Evolutionary conservation across 2,888 invertebrate genomes (phyloP), one percentile per base, ranked within the genome.

Genomic region (Zele albiditarsus): DNA sequence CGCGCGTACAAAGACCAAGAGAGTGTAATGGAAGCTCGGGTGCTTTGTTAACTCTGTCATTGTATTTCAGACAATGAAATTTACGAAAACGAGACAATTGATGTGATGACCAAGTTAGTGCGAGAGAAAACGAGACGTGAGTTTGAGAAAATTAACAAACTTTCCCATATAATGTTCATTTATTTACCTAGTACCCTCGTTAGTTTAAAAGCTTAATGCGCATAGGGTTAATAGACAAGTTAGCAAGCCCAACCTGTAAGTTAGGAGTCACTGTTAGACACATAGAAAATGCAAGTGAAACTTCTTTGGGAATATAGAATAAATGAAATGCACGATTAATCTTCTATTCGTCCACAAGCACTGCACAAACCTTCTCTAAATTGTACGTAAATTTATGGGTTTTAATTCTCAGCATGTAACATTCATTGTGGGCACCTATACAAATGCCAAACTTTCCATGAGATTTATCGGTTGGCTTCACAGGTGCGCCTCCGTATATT

Each of bases 21-120:
- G 14, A 8, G 53, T 69, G 38, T 46, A 57, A 69, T 58, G 58
- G 27, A 69, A 38, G 69, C 58, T 58, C 58, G n/a, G 27, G 8
- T 67, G 46, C 25, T 46, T 67, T 25, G 33, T 23, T 69, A 25
- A 38, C 27, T 33, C 20, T 25, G 38, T 58, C 62, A 70, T 62
- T 60, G 20, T 60, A 46, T 8, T 70, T 25, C 25, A 16, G 58
- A 71, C 74, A 75, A 66, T 62, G 31, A 70, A 75, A 71, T 71
- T 75, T 66, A 71, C 74, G 58, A 31, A 53, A 53, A 65, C 57
- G 58, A 23, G 20, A 23, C 66, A 25, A 20, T 66, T 70, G 38
- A 71, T 75, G 66, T 58, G 71, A 71, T 75, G 66, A 71, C n/a
- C 60, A 60, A 71, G 66, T 75, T 71, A 14, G 42, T n/a, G 42